Base-by-base conservation (phyloP, 2,888 invertebrate genomes). In the Digitonthophagus gazella region DNA sequence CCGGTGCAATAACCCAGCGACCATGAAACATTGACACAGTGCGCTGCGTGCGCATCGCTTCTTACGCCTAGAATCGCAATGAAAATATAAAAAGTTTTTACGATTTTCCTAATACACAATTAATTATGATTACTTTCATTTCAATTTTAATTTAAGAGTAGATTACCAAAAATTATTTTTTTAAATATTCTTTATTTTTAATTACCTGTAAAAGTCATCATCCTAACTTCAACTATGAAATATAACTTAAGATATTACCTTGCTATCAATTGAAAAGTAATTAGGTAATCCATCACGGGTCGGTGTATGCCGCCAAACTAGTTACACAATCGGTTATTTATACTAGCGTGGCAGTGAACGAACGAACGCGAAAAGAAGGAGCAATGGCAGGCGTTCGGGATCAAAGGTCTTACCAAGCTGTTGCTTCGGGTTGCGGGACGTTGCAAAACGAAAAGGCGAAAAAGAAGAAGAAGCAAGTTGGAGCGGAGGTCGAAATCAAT, bases 21-120 rank as follows among this genome's bases (percentile, higher is more conserved):
- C 61, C 61, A 20, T 61, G 61, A 61, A 20, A 61, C 61, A 61
- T 61, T 61, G 61, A 61, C 61, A 61, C 61, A 61, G 61, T 44
- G 28, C 28, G 28, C 28, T 44, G 28, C 28, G 28, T 44, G 28
- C 28, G 28, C 28, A 44, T 44, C 28, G 28, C 28, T 3, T 44
- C 28, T n/a, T n/a, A n/a, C n/a, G n/a, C n/a, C n/a, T 44, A 44
- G 11, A 44, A 3, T 44, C 28, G 28, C 28, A 44, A 44, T 44
- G 11, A 44, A 44, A 44, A 44, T 44, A 44, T 44, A 8, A 44
- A 6, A 44, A 44, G n/a, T n/a, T n/a, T n/a, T n/a, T 5, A 44
- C 6, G 6, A 44, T 44, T 3, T 44, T 11, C 28, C 6, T 44
- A 44, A 44, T 6, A 4, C 3, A 5, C 6, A 44, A 44, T 44